Percentiles rank a stretch among this genome's conserved stretches.
Evolutionary conservation across 2,888 invertebrate species (phyloP).

Genomic region (Drosophila nigritarsus): DNA sequence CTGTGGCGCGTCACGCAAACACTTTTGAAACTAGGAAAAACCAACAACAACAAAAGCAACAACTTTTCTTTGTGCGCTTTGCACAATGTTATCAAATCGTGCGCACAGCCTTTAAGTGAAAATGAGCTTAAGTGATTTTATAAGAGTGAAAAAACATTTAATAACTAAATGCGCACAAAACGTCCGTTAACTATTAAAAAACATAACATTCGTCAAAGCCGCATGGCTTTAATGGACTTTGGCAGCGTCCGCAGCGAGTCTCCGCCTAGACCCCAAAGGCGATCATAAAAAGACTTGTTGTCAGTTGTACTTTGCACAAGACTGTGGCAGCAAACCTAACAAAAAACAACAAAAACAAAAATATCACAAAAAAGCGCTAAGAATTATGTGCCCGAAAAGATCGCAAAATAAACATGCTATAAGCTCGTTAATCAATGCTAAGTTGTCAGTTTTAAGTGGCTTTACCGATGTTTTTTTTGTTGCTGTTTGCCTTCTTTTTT

Average conservation of each 20-base stretch:
- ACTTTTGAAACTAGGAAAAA: constrained; percentile 17
- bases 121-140: constrained; percentile 38
- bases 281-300: constrained; percentile 74
- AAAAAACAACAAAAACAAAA: constrained; percentile 17
- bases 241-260: constrained; percentile 47
- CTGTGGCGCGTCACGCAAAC: constrained; percentile 25
- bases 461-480: constrained; percentile 46
- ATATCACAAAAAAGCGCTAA: constrained; percentile 23
- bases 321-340: constrained; percentile 31
- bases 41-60: not conserved
- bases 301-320: constrained; percentile 47
- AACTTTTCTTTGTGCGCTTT: not conserved
- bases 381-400: constrained; percentile 61
- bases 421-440: constrained; percentile 80
- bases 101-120: constrained; percentile 40
- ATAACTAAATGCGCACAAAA: constrained; percentile 49
- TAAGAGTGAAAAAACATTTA: constrained; percentile 52
- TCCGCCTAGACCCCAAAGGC: constrained; percentile 55
- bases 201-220: constrained; percentile 47
- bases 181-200: constrained; percentile 44
- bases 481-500: constrained; percentile 4
- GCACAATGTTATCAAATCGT: constrained; percentile 45
- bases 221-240: constrained; percentile 66
- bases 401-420: constrained; percentile 76
- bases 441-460: constrained; percentile 79